These are phyloP conservation scores for Hemibagrus wyckioides DNA, from an alignment of 2,113 vertebrate species.

Conservation along the genomic window DNA sequence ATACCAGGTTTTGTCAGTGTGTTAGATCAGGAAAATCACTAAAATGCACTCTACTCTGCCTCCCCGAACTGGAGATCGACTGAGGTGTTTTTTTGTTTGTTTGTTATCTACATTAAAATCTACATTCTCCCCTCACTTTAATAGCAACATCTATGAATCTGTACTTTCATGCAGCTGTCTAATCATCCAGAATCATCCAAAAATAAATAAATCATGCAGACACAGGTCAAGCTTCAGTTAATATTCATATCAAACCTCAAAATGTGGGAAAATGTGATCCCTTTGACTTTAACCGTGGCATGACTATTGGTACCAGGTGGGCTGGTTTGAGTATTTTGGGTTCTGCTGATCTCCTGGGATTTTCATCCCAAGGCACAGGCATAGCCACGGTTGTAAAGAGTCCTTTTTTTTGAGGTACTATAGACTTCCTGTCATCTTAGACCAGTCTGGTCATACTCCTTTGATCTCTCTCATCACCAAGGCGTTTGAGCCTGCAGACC, in stretches of 20 bases:
- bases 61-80: not conserved
- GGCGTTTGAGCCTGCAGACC: not conserved
- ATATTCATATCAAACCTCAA: not conserved
- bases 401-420: not conserved
- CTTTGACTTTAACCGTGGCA: not conserved
- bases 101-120: too few relatives aligned
- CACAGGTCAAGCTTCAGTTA: not conserved
- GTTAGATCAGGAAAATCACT: not conserved
- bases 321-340: not conserved
- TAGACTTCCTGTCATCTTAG: not conserved
- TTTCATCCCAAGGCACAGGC: not conserved
- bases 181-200: not conserved
- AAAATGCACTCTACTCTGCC: not conserved
- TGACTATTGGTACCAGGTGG: not conserved
- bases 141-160: not conserved
- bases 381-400: not conserved
- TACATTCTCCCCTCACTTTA: not conserved
- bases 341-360: not conserved
- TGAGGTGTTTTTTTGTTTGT: not conserved
- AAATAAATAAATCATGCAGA: not conserved
- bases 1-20: not conserved
- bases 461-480: not conserved
- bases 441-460: not conserved
- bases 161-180: not conserved
- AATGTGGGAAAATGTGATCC: not conserved